Evolutionary conservation across 2,113 vertebrate species (phyloP), one percentile per base, ranked within the genome.

Genomic region (Laterallus jamaicensis): DNA sequence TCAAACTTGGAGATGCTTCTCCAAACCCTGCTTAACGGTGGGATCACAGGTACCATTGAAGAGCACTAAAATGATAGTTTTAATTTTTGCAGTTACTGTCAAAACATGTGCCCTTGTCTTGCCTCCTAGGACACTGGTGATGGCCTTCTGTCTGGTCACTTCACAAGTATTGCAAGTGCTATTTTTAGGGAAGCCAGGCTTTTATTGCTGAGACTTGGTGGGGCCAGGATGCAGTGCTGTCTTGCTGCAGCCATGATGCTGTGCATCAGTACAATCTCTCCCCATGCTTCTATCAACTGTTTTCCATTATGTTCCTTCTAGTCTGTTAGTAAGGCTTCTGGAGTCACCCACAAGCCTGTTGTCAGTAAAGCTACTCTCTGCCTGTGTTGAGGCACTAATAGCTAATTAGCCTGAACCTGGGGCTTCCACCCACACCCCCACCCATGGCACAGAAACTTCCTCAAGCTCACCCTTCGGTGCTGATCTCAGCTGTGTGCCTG

Each of bases 401-500:
- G 42, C 52, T 12, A 47, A 24, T 42, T 32, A 67, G 17, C 49
- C 56, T 14, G 16, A 85, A 10, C 58, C 29, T 31, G 49, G 4
- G 16, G 5, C 16, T 29, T 56, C 39, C 18, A 49, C 10, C 15
- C 58, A 28, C 39, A 28, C 5, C 29, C 31, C 26, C 60, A 55
- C 4, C 35, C 28, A 15, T 4, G 24, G 26, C 28, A 29, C 29
- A 50, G 77, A 21, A 50, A 18, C 31, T 21, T 74, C 50, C 31
- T 42, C 32, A 10, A 11, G 19, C 47, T 35, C 25, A 49, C 14
- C 4, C 12, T 15, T 40, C 28, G 24, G 24, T 28, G n/a, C 10
- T 37, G 4, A 9, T 10, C 28, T n/a, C 11, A 77, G 25, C 16
- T 32, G 3, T 0, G 0, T 9, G 50, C 4, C 6, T 21, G 1